Conservation (phyloP, 2,888 invertebrate species). For the Nomada ferruginata region DNA sequence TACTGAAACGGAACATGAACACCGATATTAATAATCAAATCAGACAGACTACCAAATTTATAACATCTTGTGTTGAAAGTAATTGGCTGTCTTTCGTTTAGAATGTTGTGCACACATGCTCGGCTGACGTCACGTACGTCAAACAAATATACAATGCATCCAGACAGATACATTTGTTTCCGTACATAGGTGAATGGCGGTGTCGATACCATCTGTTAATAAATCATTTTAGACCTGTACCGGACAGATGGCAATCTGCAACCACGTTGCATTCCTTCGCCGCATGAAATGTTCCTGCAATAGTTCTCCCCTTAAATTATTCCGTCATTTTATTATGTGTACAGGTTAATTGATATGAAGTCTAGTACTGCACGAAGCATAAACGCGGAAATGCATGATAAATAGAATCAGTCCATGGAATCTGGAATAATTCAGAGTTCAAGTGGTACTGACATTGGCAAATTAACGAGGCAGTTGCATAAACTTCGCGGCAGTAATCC, state of each 20-base stretch:
- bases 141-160: conserved; percentile 38
- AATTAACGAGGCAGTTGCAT: conserved; percentile 65
- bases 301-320: neutral
- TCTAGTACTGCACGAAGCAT: conserved; percentile 23
- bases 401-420: conserved; percentile 41
- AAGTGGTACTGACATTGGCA: conserved; percentile 57
- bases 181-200: conserved; percentile 26
- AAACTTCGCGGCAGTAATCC: conserved; percentile 65
- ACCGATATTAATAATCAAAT: neutral
- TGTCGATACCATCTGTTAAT: conserved; percentile 72
- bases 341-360: neutral
- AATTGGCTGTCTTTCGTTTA: conserved; percentile 71
- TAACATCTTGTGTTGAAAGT: conserved; percentile 17
- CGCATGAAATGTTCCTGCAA: neutral
- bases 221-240: conserved; percentile 67
- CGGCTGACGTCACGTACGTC: conserved; percentile 60
- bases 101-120: conserved; percentile 70
- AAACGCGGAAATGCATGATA: conserved; percentile 48
- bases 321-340: conserved; percentile 10
- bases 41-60: neutral
- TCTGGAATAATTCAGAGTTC: conserved; percentile 60
- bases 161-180: conserved; percentile 17
- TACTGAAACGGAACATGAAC: neutral
- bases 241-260: neutral
- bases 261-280: neutral